Conservation (phyloP, 2,113 vertebrate species). For the Aythya baeri region DNA sequence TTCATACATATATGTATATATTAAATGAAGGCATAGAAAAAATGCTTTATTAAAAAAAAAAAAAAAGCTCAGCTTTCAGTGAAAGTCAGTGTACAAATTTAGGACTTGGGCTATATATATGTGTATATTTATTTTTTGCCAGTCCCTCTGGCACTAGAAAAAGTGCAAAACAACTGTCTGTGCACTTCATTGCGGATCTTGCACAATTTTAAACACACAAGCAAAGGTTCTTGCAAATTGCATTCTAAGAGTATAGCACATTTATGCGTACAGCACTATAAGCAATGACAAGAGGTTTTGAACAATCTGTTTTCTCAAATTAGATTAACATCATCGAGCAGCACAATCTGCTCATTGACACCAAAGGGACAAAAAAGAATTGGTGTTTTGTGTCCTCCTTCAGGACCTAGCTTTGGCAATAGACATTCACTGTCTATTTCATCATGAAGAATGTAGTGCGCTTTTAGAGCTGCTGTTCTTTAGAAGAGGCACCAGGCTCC, state of each 20-base stretch:
- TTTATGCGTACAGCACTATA: slow-evolving; percentile 51
- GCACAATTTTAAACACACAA: slow-evolving; percentile 20
- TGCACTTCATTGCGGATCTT: slow-evolving; percentile 15
- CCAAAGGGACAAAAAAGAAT: neutral
- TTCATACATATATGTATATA: neutral
- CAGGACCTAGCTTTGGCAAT: neutral
- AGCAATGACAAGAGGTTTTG: slow-evolving; percentile 41
- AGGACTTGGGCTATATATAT: neutral
- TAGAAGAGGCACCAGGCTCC: neutral
- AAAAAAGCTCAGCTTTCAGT: neutral
- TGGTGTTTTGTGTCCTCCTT: neutral
- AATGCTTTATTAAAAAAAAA: neutral
- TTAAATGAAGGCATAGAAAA: neutral
- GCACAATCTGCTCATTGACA: slow-evolving; percentile 45
- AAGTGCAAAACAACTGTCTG: slow-evolving; percentile 37
- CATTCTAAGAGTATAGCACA: neutral
- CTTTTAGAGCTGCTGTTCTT: neutral
- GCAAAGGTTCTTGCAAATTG: slow-evolving; percentile 15
- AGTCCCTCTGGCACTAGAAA: neutral
- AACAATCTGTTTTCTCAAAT: slow-evolving; percentile 63
- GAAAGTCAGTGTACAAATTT: neutral
- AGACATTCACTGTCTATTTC: neutral
- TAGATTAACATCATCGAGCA: slow-evolving; percentile 36
- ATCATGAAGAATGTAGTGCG: neutral
- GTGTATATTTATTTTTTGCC: neutral